Conservation (phyloP, 2,797 vertebrate species). For the Lacerta agilis region DNA sequence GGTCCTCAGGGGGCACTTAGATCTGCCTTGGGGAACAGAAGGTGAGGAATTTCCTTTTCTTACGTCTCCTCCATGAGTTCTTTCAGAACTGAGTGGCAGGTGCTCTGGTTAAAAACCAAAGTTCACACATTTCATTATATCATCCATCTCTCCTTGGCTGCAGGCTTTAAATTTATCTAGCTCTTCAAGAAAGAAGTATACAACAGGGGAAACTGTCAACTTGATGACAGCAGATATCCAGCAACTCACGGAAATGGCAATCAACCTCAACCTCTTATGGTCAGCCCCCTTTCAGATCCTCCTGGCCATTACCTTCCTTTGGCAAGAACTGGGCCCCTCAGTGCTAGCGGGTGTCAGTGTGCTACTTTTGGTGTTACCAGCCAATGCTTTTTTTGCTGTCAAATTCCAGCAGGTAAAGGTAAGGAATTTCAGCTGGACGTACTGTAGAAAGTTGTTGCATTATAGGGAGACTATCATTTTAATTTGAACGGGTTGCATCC, state of each 20-base stretch:
- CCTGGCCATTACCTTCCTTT: constrained; percentile 69
- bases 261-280: constrained; percentile 72
- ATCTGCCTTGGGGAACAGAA: no score
- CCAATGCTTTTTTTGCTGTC: constrained; percentile 67
- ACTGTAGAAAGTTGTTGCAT: background rate
- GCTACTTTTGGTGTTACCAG: constrained; percentile 71
- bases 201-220: constrained; percentile 69
- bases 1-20: no score
- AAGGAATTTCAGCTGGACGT: constrained; percentile 39
- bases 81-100: no score
- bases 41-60: no score
- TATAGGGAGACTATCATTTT: background rate
- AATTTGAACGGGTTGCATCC: background rate
- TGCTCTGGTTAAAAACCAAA: background rate
- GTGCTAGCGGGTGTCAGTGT: constrained; percentile 68
- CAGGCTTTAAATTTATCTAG: constrained; percentile 71
- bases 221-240: constrained; percentile 72
- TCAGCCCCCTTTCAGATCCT: constrained; percentile 74
- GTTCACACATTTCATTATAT: background rate
- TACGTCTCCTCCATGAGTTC: background rate
- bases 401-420: constrained; percentile 73
- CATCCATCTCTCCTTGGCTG: constrained; percentile 5
- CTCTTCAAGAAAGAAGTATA: constrained; percentile 59
- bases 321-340: constrained; percentile 72
- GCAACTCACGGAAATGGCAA: constrained; percentile 70